Evolutionary conservation across 2,797 vertebrate genomes (phyloP), one percentile per base, ranked within the genome.

Genomic region (Urophycis tenuis): DNA sequence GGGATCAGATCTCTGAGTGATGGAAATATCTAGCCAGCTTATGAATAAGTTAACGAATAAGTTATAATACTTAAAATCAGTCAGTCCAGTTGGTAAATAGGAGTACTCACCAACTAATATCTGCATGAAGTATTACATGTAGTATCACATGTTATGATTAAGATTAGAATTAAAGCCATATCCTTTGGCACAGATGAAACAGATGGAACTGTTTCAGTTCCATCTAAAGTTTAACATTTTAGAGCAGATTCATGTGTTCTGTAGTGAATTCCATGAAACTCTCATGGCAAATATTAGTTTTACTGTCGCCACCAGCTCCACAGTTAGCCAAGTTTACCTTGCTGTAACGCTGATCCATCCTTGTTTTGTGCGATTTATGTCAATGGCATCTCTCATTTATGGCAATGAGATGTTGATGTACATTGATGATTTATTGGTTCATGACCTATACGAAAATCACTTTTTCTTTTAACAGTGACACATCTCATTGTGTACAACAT

Each of bases 271-370:
- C 32, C 19, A 34, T 74, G 72, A 41, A 72, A 77, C 67, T 77
- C 34, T 77, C 77, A 70, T 53, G 77, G 78, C 81, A 84, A 82
- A 79, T 82, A 85, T 81, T 85, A 84, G 35, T 83, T 83, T 81
- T 67, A 19, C 80, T 80, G 64, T 49, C 49, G 81, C 41, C 34
- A 53, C 69, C 34, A 64, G 74, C 75, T 32, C 41, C 3, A 19
- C 77, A 29, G 77, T 41, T 45, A 15, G 70, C 76, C 35, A 79
- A 84, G 53, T 73, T 25, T 14, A 72, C 36, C 60, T 79, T 75
- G 12, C 71, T 34, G 74, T 76, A 80, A 79, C 83, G 79, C 77
- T 75, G 76, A 83, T 77, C 49, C 74, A 60, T 78, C 49, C 17
- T 33, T 19, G 70, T 64, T 64, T 60, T 25, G 29, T 75, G 69